A percentile compares a stretch with the other conserved stretches of the same genome.
Conservation (phyloP, 2,888 invertebrate genomes). For the Cynaeus angustus region DNA sequence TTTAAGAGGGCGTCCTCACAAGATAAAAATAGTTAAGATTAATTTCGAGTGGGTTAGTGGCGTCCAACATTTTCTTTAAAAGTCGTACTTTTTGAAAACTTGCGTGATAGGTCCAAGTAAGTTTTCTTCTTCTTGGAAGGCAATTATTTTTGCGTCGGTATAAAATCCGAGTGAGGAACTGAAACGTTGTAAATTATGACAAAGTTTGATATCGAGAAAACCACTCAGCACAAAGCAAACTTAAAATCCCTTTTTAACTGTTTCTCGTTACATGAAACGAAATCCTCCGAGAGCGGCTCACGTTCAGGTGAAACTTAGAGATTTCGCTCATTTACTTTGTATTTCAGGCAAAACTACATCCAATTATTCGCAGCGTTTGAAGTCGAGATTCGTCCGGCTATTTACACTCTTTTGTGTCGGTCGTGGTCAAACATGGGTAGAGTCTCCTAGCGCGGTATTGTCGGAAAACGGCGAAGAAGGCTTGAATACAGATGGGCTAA, state of each 20-base stretch:
- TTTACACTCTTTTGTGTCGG: conserved; percentile 30
- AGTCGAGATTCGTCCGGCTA: conserved; percentile 19
- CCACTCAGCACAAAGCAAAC: conserved; percentile 21
- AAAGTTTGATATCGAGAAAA: conserved; percentile 18
- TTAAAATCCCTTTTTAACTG: conserved; percentile 26
- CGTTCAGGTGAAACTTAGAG: conserved; percentile 16
- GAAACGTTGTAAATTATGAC: conserved; percentile 20
- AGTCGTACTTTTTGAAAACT: too few species aligned
- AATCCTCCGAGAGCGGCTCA: conserved; percentile 15
- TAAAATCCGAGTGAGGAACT: background rate
- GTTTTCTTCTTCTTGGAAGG: too few species aligned
- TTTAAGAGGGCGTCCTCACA: too few species aligned
- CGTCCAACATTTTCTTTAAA: too few species aligned
- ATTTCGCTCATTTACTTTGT: conserved; percentile 27
- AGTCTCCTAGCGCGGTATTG: conserved; percentile 18
- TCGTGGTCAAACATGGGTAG: conserved; percentile 15
- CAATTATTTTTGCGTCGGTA: background rate
- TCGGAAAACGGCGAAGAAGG: conserved; percentile 30
- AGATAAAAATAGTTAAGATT: too few species aligned
- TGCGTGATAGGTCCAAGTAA: too few species aligned
- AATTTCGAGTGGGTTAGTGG: too few species aligned
- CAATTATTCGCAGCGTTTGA: conserved; percentile 32
- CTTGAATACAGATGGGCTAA: conserved; percentile 44
- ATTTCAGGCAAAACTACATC: conserved; percentile 7
- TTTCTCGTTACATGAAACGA: conserved; percentile 18